Conservation (phyloP, 1,140 invertebrate genomes). For the Musca domestica region DNA sequence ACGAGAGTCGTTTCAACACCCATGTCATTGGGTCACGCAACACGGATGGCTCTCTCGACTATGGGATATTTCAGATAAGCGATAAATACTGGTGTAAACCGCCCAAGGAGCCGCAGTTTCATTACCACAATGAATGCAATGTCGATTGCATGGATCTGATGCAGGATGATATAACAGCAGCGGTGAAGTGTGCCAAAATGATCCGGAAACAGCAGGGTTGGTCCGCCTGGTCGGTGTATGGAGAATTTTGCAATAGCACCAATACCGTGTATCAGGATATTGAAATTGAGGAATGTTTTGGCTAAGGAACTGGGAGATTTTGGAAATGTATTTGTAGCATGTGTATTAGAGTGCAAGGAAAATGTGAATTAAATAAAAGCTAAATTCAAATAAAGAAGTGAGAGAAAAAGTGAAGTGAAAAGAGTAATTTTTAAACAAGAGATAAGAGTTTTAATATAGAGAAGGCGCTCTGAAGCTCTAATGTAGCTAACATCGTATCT, state of each 20-base stretch:
- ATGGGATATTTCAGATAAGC: slow-evolving; percentile 53
- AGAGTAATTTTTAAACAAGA: no score
- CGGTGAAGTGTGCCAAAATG: slow-evolving; percentile 40
- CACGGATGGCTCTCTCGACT: slow-evolving; percentile 44
- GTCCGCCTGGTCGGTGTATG: slow-evolving; percentile 69
- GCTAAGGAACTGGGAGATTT: no score
- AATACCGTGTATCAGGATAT: not conserved
- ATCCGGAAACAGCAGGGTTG: slow-evolving; percentile 59
- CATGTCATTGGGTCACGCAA: slow-evolving; percentile 40
- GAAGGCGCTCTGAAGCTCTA: no score
- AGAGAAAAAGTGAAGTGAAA: no score
- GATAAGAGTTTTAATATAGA: no score
- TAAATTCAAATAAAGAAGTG: no score
- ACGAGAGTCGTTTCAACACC: slow-evolving; percentile 26
- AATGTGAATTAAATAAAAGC: no score
- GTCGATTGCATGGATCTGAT: slow-evolving; percentile 43
- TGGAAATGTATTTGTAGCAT: no score
- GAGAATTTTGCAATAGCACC: slow-evolving; percentile 52
- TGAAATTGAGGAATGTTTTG: slow-evolving; percentile 38
- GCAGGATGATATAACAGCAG: slow-evolving; percentile 42
- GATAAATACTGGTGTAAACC: slow-evolving; percentile 49
- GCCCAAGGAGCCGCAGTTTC: not conserved
- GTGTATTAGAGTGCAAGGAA: no score
- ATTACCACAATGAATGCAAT: slow-evolving; percentile 43
- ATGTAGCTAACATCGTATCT: no score